phyloP scores from a whole-genome alignment of 2,113 vertebrate genomes.

The Periophthalmus modestus region DNA sequence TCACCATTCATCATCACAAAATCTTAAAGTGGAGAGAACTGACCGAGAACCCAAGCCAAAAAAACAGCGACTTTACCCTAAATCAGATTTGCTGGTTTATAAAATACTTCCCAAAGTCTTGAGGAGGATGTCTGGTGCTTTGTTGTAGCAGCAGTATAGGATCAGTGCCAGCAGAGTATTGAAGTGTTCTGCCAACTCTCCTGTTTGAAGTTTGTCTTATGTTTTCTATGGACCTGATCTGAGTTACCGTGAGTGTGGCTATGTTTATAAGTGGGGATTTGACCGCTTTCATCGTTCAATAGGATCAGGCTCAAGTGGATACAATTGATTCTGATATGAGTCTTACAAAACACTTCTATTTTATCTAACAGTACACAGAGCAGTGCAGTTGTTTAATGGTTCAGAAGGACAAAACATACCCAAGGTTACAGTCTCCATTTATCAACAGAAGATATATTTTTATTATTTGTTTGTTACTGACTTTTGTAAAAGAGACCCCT shows the following conservation, averaged over 20 bases:
- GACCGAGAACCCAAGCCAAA: not conserved
- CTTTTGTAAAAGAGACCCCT: too few relatives aligned
- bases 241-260: constrained; percentile 9
- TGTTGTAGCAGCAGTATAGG: constrained; percentile 35
- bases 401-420: not conserved
- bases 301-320: constrained; percentile 40
- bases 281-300: constrained; percentile 52
- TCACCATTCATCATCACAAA: constrained; percentile 14
- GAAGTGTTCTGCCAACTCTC: constrained; percentile 33
- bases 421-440: too few relatives aligned
- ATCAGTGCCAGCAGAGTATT: constrained; percentile 34
- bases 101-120: constrained; percentile 42
- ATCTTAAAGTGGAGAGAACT: constrained; percentile 1
- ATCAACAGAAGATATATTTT: too few relatives aligned
- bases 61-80: constrained; percentile 19
- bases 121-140: constrained; percentile 20
- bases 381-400: not conserved
- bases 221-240: constrained; percentile 36
- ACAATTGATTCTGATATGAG: constrained; percentile 39
- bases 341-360: constrained; percentile 14
- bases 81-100: constrained; percentile 31
- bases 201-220: constrained; percentile 49
- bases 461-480: too few relatives aligned
- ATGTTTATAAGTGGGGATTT: constrained; percentile 15
- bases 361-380: not conserved